Percentiles rank a stretch among this genome's conserved stretches.
These are phyloP conservation scores for Watsonalla binaria DNA, from an alignment of 2,888 invertebrate genomes.

Conservation along the genomic window DNA sequence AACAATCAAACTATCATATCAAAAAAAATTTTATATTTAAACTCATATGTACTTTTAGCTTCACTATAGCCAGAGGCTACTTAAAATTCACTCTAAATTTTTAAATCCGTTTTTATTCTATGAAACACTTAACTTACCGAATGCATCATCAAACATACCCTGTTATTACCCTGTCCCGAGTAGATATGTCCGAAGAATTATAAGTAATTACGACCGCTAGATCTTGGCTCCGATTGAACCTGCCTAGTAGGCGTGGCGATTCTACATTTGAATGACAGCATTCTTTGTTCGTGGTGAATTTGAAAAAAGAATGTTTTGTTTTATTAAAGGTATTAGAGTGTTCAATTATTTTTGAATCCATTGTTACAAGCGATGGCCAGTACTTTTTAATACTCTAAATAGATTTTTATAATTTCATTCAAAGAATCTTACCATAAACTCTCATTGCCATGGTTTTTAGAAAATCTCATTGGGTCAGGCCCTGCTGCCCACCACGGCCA, in stretches of 20 bases:
- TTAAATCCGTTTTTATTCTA: slow-evolving; percentile 16
- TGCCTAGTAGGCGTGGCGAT: slow-evolving; percentile 45
- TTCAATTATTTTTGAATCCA: slow-evolving; percentile 13
- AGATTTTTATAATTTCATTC: too few species aligned
- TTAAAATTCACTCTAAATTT: slow-evolving; percentile 8
- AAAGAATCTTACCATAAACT: too few species aligned
- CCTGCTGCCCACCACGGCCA: too few species aligned
- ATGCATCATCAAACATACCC: slow-evolving; percentile 53
- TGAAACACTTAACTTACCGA: slow-evolving; percentile 27
- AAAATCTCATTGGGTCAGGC: too few species aligned
- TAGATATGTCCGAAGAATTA: slow-evolving; percentile 39
- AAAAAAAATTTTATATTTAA: too few species aligned
- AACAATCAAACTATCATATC: too few species aligned
- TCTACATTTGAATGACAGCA: slow-evolving; percentile 58
- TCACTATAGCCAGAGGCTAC: too few species aligned
- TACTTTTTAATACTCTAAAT: background rate
- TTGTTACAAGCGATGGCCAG: slow-evolving; percentile 3
- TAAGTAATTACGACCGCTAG: slow-evolving; percentile 47
- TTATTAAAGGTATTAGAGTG: slow-evolving; percentile 32
- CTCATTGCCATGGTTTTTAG: too few species aligned
- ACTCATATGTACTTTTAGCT: too few species aligned
- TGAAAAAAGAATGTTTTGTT: slow-evolving; percentile 43
- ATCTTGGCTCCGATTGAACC: slow-evolving; percentile 35
- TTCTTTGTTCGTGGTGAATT: slow-evolving; percentile 39
- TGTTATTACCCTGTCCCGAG: slow-evolving; percentile 52